phyloP scores from a whole-genome alignment of 2,113 vertebrate species.

The Cisticola juncidis region DNA sequence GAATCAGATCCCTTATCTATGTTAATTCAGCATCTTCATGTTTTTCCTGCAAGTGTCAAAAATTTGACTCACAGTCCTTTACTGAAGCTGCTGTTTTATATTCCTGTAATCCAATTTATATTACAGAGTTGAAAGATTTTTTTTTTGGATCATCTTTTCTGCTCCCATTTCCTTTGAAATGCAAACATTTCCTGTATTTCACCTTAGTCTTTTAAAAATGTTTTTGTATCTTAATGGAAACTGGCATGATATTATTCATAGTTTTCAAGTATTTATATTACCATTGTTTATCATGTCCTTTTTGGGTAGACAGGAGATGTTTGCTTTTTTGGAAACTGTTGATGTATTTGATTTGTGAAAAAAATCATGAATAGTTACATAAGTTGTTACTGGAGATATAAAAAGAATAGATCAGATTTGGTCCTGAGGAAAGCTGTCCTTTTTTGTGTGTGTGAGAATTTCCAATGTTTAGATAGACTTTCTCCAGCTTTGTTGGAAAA shows the following conservation, averaged over 20 bases:
- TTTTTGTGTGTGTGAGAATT: neutral
- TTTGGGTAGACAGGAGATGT: neutral
- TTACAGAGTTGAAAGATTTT: neutral
- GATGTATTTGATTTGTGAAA: neutral
- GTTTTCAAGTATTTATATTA: conserved; percentile 40
- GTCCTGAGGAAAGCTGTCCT: neutral
- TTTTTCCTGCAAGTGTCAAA: neutral
- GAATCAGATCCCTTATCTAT: neutral
- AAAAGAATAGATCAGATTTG: neutral
- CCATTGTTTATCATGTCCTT: conserved; percentile 34
- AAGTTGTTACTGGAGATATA: neutral
- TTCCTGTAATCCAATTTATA: conserved; percentile 21
- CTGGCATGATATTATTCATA: neutral
- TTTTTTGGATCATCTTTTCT: conserved; percentile 1
- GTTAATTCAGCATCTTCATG: neutral
- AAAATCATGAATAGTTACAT: neutral
- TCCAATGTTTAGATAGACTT: neutral
- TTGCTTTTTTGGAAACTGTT: conserved; percentile 15
- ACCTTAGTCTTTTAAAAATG: neutral
- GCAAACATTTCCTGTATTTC: conserved; percentile 51
- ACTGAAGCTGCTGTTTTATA: neutral
- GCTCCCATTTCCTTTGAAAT: conserved; percentile 47
- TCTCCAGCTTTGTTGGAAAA: neutral
- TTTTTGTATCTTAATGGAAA: conserved; percentile 27
- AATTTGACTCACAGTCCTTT: neutral